These are phyloP conservation scores for Drosophila repleta DNA, from an alignment of 1,140 invertebrate species.

Conservation along the genomic window DNA sequence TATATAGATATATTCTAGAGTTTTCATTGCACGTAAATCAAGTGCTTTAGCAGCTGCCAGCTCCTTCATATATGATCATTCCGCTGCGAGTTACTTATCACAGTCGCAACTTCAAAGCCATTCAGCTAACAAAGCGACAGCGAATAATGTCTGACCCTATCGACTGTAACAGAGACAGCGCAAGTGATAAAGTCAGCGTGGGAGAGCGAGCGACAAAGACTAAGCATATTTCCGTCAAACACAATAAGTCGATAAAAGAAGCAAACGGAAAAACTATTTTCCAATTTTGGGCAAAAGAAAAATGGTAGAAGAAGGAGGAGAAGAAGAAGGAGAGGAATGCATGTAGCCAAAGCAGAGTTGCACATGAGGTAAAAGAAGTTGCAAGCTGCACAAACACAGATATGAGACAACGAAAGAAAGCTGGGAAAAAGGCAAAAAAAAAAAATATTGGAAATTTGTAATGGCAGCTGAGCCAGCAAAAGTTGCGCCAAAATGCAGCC, in stretches of 20 bases:
- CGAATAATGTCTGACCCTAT: constrained; percentile 13
- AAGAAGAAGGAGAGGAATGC: background rate
- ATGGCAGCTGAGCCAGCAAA: constrained; percentile 74
- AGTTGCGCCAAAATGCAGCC: constrained; percentile 60
- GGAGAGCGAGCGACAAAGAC: constrained; percentile 33
- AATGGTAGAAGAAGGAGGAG: too few species aligned
- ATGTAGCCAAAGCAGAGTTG: constrained; percentile 4
- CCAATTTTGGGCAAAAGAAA: constrained; percentile 55
- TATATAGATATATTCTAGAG: background rate
- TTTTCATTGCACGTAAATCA: background rate
- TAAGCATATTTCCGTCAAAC: constrained; percentile 68
- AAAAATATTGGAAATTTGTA: constrained; percentile 57
- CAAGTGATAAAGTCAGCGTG: background rate
- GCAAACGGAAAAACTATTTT: constrained; percentile 63
- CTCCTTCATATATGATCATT: constrained; percentile 3
- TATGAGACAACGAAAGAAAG: constrained; percentile 33
- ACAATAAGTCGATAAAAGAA: constrained; percentile 71
- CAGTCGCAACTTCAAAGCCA: constrained; percentile 26
- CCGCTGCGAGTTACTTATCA: constrained; percentile 10
- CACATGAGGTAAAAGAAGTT: constrained; percentile 37
- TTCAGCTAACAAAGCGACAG: constrained; percentile 21
- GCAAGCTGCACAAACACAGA: constrained; percentile 72
- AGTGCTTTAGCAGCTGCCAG: background rate
- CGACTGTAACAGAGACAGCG: background rate
- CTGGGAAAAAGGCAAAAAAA: constrained; percentile 5